phyloP scores from a whole-genome alignment of 2,113 vertebrate genomes.

The Meles meles region DNA sequence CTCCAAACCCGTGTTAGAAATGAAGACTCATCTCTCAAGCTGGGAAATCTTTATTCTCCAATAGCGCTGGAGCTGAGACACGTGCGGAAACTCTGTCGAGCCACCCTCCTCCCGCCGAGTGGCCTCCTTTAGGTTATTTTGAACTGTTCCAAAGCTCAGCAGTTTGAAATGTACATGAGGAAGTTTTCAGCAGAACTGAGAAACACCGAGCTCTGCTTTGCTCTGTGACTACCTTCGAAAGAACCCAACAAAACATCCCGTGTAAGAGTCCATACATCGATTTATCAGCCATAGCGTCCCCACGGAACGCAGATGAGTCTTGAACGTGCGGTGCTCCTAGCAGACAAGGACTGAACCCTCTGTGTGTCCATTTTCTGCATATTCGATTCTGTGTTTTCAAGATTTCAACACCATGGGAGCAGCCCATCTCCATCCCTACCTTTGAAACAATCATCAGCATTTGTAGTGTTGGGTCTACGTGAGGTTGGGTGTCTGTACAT shows the following conservation, averaged over 20 bases:
- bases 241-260: background rate
- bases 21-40: background rate
- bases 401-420: background rate
- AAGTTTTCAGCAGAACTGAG: slow-evolving; percentile 47
- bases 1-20: background rate
- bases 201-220: slow-evolving; percentile 67
- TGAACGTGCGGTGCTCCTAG: background rate
- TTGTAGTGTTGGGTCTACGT: background rate
- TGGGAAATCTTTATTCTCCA: slow-evolving; percentile 19
- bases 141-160: slow-evolving; percentile 57
- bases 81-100: background rate
- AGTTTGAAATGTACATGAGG: slow-evolving; percentile 26
- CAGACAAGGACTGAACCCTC: background rate
- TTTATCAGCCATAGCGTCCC: background rate
- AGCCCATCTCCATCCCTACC: rapidly evolving
- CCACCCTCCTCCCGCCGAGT: background rate
- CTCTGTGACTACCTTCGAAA: background rate
- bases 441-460: background rate
- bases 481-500: too few species aligned
- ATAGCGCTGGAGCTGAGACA: slow-evolving; percentile 15
- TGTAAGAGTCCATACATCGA: background rate
- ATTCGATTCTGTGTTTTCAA: background rate
- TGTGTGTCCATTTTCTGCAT: background rate
- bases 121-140: background rate
- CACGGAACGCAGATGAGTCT: background rate